A percentile compares a stretch with the other conserved stretches of the same genome.
phyloP scores from a whole-genome alignment of 1,140 invertebrate species.

The Reticulitermes speratus region DNA sequence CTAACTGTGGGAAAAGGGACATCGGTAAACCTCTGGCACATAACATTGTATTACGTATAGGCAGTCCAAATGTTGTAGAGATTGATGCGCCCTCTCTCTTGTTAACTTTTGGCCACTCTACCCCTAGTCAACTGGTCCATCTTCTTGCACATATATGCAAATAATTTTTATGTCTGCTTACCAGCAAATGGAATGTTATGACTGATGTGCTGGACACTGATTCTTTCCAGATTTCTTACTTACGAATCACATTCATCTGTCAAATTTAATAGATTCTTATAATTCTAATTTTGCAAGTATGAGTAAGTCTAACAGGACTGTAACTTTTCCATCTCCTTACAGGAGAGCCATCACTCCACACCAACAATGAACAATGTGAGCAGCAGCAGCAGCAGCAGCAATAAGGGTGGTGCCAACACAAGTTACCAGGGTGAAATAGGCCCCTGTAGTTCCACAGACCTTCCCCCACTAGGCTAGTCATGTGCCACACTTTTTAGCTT shows the following conservation, averaged over 20 bases:
- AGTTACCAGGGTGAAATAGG: slow-evolving; percentile 32
- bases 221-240: too few relatives aligned
- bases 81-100: too few relatives aligned
- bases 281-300: neutral
- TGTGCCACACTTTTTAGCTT: neutral
- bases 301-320: neutral
- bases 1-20: too few relatives aligned
- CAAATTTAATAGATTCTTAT: neutral
- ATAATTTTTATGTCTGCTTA: too few relatives aligned
- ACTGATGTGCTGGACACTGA: too few relatives aligned
- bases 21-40: too few relatives aligned
- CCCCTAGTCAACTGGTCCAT: too few relatives aligned
- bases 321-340: neutral
- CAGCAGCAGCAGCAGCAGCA: slow-evolving; percentile 2
- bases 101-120: too few relatives aligned
- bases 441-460: slow-evolving; percentile 28
- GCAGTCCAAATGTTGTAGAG: too few relatives aligned
- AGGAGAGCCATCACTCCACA: slow-evolving; percentile 13
- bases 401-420: slow-evolving; percentile 7
- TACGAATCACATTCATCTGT: neutral
- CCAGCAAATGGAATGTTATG: too few relatives aligned
- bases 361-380: slow-evolving; percentile 11
- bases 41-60: too few relatives aligned
- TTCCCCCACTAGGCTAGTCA: slow-evolving; percentile 16
- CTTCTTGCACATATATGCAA: too few relatives aligned